phyloP scores from a whole-genome alignment of 1,140 invertebrate genomes.

The Zaprionus capensis region DNA sequence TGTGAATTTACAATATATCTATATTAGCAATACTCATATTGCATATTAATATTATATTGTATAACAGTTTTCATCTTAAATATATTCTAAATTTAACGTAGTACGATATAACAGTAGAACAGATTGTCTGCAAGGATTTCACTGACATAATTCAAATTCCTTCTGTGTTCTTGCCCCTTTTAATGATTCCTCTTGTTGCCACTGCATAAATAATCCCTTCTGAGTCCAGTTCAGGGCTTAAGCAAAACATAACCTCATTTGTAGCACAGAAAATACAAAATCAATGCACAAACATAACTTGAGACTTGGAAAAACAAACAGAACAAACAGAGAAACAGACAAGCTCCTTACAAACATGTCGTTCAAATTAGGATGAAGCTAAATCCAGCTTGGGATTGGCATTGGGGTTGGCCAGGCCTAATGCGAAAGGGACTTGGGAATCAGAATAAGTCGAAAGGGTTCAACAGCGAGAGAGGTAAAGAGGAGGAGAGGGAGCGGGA shows the following conservation, averaged over 20 bases:
- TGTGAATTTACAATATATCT: too few species aligned
- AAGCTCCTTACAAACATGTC: slow-evolving; percentile 26
- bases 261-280: slow-evolving; percentile 58
- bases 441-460: slow-evolving; percentile 60
- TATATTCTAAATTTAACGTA: too few species aligned
- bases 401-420: slow-evolving; percentile 29
- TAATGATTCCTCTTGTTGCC: slow-evolving; percentile 27
- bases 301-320: slow-evolving; percentile 29
- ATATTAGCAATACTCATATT: too few species aligned
- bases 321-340: slow-evolving; percentile 6
- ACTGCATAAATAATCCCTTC: slow-evolving; percentile 28
- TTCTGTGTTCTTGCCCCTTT: not conserved
- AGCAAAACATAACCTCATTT: slow-evolving; percentile 48
- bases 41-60: too few species aligned
- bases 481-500: slow-evolving; percentile 56
- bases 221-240: slow-evolving; percentile 4
- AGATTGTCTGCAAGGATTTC: too few species aligned
- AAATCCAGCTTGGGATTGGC: slow-evolving; percentile 19
- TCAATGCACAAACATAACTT: slow-evolving; percentile 54
- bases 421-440: slow-evolving; percentile 61
- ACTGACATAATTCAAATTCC: not conserved
- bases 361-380: slow-evolving; percentile 29
- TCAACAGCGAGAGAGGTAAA: slow-evolving; percentile 36
- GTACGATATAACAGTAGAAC: too few species aligned
- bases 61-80: too few species aligned